phyloP scores from a whole-genome alignment of 2,797 vertebrate species.

The Sebastolobus alascanus region DNA sequence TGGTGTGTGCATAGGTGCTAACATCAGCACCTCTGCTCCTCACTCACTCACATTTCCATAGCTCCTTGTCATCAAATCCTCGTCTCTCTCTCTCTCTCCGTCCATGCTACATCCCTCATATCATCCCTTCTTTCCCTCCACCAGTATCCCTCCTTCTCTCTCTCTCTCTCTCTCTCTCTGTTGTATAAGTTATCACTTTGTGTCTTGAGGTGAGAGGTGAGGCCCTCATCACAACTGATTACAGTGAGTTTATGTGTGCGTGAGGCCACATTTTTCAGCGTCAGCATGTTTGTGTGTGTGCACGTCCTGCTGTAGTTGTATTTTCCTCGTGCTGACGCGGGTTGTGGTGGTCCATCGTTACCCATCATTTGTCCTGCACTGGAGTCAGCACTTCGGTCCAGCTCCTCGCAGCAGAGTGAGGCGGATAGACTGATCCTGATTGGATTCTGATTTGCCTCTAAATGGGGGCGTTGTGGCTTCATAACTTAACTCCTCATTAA shows the following conservation, averaged over 20 bases:
- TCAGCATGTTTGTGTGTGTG: conserved; percentile 38
- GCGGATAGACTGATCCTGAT: conserved; percentile 29
- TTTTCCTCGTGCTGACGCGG: conserved; percentile 45
- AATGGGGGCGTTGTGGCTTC: conserved; percentile 18
- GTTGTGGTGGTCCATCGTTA: conserved; percentile 24
- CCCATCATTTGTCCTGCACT: conserved; percentile 36
- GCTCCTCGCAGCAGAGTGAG: conserved; percentile 3
- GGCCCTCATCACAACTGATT: conserved; percentile 26
- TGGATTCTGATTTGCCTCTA: conserved; percentile 48
- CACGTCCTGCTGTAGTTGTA: conserved; percentile 5
- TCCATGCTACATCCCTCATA: conserved; percentile 11
- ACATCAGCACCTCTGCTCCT: conserved; percentile 65
- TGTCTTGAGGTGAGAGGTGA: conserved; percentile 32
- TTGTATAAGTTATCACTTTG: conserved; percentile 22
- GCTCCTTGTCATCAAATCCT: conserved; percentile 61
- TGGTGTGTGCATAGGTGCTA: conserved; percentile 48
- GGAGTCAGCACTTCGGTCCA: conserved; percentile 52
- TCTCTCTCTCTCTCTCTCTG: not conserved
- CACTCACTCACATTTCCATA: conserved; percentile 41
- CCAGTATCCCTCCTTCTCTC: conserved; percentile 13
- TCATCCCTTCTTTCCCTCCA: conserved; percentile 12
- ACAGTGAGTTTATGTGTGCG: not conserved
- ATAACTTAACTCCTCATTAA: conserved; percentile 44
- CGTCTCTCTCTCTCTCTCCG: conserved; percentile 1
- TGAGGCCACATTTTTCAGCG: conserved; percentile 9